Evolutionary conservation across 2,888 invertebrate species (phyloP).

Genomic region (Smittia sp.): DNA sequence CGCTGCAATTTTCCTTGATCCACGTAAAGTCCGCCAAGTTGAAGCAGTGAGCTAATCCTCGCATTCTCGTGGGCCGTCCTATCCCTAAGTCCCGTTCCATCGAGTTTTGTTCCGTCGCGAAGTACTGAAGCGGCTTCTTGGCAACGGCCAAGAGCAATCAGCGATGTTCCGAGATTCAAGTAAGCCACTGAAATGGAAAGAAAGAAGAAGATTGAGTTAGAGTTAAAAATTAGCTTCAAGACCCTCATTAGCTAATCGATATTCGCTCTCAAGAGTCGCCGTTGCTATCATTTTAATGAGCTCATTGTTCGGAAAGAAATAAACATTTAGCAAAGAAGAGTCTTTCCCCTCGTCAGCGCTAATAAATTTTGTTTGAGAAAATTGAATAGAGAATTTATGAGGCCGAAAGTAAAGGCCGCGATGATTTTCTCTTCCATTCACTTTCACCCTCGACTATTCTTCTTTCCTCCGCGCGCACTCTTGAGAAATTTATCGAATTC

Average conservation of each 20-base stretch:
- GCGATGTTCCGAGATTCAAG: constrained; percentile 86
- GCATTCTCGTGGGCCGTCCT: constrained; percentile 84
- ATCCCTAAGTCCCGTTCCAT: constrained; percentile 85
- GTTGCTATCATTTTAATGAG: constrained; percentile 27
- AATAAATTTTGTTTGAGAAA: constrained; percentile 31
- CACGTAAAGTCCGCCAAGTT: constrained; percentile 80
- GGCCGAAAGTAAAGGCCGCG: constrained; percentile 12
- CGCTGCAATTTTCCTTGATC: constrained; percentile 79
- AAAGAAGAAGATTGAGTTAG: constrained; percentile 14
- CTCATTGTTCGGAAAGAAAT: constrained; percentile 29
- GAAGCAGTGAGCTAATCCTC: constrained; percentile 85
- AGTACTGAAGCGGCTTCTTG: constrained; percentile 82
- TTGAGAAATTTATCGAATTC: constrained; percentile 25
- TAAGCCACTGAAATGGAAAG: constrained; percentile 75
- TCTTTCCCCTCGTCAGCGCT: not conserved
- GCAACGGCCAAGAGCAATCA: constrained; percentile 75
- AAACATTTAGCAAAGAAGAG: constrained; percentile 25
- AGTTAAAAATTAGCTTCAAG: not conserved
- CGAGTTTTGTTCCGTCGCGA: constrained; percentile 76
- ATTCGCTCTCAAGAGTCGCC: not conserved
- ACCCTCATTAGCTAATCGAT: not conserved
- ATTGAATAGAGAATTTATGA: constrained; percentile 37
- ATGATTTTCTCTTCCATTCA: not conserved
- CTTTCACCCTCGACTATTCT: not conserved
- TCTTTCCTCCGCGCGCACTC: not conserved